phyloP scores from a whole-genome alignment of 1,140 invertebrate species.

The Danaus melanippus region DNA sequence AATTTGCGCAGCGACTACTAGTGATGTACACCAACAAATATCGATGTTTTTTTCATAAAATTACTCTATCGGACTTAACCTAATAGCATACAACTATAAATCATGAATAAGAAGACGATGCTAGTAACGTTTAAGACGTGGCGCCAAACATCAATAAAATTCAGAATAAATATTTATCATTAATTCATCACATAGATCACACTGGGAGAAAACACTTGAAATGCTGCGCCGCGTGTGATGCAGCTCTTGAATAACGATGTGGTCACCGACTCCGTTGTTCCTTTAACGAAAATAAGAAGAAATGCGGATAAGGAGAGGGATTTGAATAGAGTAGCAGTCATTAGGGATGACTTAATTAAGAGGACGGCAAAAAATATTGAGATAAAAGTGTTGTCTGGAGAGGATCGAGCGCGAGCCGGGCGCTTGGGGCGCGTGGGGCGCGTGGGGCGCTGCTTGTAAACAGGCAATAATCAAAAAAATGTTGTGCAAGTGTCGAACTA shows the following conservation, averaged over 20 bases:
- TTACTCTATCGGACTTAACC: background rate
- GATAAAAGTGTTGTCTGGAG: slow-evolving; percentile 5
- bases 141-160: slow-evolving; percentile 34
- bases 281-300: slow-evolving; percentile 41
- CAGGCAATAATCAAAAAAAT: slow-evolving; percentile 47
- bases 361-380: slow-evolving; percentile 48
- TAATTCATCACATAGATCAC: slow-evolving; percentile 46
- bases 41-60: slow-evolving; percentile 11
- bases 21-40: slow-evolving; percentile 15
- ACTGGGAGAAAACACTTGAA: slow-evolving; percentile 39
- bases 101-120: slow-evolving; percentile 29
- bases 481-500: slow-evolving; percentile 50
- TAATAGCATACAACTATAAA: slow-evolving; percentile 24
- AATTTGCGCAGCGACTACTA: slow-evolving; percentile 17
- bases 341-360: slow-evolving; percentile 67
- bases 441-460: slow-evolving; percentile 30
- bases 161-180: slow-evolving; percentile 35
- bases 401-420: slow-evolving; percentile 5
- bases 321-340: slow-evolving; percentile 51
- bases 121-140: slow-evolving; percentile 30
- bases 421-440: slow-evolving; percentile 9
- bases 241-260: slow-evolving; percentile 23
- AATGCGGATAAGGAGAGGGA: slow-evolving; percentile 42
- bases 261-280: slow-evolving; percentile 16
- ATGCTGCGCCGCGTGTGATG: slow-evolving; percentile 27